These are phyloP conservation scores for Solen grandis DNA, from an alignment of 1,140 invertebrate species.

Conservation along the genomic window DNA sequence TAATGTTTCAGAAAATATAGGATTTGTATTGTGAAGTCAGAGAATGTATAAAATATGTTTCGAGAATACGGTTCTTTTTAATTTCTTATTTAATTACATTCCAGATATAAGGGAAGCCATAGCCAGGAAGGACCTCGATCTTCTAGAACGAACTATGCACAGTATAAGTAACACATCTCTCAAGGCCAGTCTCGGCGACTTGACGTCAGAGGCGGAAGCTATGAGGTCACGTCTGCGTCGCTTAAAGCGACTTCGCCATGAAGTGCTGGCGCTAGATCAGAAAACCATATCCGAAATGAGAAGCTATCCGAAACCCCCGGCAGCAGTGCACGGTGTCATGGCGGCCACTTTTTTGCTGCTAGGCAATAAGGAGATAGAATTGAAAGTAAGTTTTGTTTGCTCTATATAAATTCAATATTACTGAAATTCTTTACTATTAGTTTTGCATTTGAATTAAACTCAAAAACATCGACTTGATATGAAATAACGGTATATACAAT, in stretches of 20 bases:
- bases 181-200: slow-evolving; percentile 34
- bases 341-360: slow-evolving; percentile 62
- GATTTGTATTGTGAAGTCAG: too few species aligned
- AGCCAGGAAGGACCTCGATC: slow-evolving; percentile 55
- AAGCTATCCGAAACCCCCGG: slow-evolving; percentile 65
- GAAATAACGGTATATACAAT: background rate
- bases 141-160: slow-evolving; percentile 58
- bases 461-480: too few species aligned
- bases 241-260: slow-evolving; percentile 54
- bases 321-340: slow-evolving; percentile 63
- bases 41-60: too few species aligned
- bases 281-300: slow-evolving; percentile 67
- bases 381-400: slow-evolving; percentile 50
- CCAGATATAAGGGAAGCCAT: slow-evolving; percentile 62
- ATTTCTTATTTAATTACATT: too few species aligned
- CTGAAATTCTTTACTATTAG: background rate
- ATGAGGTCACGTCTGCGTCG: slow-evolving; percentile 51
- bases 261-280: slow-evolving; percentile 61
- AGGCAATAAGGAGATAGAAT: slow-evolving; percentile 59
- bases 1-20: too few species aligned
- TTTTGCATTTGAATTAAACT: background rate
- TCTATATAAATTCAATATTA: background rate
- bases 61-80: too few species aligned
- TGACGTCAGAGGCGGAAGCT: slow-evolving; percentile 42
- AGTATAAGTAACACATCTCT: slow-evolving; percentile 55